These are phyloP conservation scores for Protobothrops flavoviridis DNA, from an alignment of 2,113 vertebrate genomes.

Conservation along the genomic window DNA sequence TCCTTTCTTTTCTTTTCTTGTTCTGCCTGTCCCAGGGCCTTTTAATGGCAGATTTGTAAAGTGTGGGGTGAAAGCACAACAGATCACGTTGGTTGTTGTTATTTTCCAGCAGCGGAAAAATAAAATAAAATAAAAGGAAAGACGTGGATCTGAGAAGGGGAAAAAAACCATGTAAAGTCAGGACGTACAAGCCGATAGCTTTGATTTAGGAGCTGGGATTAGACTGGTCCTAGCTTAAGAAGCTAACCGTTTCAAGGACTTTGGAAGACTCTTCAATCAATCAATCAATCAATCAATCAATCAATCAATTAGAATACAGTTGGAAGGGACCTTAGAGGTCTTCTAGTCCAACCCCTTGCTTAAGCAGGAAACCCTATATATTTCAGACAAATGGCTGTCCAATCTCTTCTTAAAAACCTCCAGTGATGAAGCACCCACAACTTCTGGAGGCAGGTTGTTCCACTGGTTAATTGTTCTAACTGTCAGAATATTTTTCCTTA, in stretches of 20 bases:
- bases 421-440: too few species aligned
- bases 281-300: too few species aligned
- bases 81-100: background rate
- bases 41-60: conserved; percentile 26
- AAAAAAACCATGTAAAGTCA: background rate
- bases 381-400: too few species aligned
- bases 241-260: background rate
- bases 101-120: background rate
- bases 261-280: too few species aligned
- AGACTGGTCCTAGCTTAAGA: background rate
- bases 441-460: too few species aligned
- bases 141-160: background rate
- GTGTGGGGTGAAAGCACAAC: background rate
- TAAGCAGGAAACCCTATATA: too few species aligned
- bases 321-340: too few species aligned
- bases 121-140: background rate
- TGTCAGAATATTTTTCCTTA: too few species aligned
- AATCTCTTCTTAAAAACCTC: too few species aligned
- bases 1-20: background rate
- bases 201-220: background rate
- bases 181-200: background rate
- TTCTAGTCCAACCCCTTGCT: too few species aligned
- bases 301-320: too few species aligned
- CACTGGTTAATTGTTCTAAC: too few species aligned
- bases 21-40: background rate